Percentiles rank a stretch among this genome's conserved stretches.
phyloP scores from a whole-genome alignment of 2,113 vertebrate genomes.

The Brienomyrus brachyistius region DNA sequence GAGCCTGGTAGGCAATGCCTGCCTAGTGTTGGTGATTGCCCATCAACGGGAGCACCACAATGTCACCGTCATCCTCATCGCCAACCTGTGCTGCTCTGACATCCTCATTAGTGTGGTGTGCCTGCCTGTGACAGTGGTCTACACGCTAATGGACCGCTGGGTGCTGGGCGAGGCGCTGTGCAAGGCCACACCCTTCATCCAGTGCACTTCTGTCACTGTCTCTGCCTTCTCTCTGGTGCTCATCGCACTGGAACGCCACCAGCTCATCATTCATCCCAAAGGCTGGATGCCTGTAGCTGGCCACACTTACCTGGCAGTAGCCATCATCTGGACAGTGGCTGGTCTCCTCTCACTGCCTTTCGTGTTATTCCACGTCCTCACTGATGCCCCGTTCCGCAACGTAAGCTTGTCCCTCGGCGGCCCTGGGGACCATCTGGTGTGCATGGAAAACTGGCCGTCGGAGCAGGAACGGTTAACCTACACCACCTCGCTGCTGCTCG shows the following conservation, averaged over 20 bases:
- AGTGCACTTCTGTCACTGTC: conserved; percentile 63
- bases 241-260: conserved; percentile 65
- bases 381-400: conserved; percentile 59
- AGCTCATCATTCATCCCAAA: conserved; percentile 64
- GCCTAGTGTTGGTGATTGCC: conserved; percentile 60
- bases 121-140: conserved; percentile 63
- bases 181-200: conserved; percentile 60
- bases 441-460: conserved; percentile 62
- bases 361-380: conserved; percentile 60
- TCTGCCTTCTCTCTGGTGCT: conserved; percentile 63
- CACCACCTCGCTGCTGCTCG: conserved; percentile 60
- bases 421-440: conserved; percentile 54
- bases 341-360: conserved; percentile 64
- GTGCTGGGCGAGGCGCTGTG: conserved; percentile 61
- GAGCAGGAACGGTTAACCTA: conserved; percentile 60
- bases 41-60: conserved; percentile 61
- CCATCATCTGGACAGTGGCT: conserved; percentile 56
- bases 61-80: conserved; percentile 67
- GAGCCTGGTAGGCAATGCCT: conserved; percentile 60
- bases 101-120: conserved; percentile 66
- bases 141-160: conserved; percentile 69
- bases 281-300: conserved; percentile 59
- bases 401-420: conserved; percentile 45
- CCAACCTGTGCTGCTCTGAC: conserved; percentile 66
- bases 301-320: conserved; percentile 62